Evolutionary conservation across 2,113 vertebrate genomes (phyloP).

Genomic region (Oxyruncus cristatus): DNA sequence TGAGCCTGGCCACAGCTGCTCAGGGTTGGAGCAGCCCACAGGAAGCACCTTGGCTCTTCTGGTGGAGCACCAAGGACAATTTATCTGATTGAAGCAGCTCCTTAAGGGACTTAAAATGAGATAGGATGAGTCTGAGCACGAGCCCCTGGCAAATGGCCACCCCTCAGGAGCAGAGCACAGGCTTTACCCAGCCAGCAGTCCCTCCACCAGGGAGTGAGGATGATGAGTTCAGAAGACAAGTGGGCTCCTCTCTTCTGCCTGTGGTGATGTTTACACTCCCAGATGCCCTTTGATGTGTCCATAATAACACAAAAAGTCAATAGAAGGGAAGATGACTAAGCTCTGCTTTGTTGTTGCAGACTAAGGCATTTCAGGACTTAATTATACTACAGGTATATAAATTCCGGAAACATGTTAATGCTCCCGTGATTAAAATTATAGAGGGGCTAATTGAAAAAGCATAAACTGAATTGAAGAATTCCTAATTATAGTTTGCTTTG

Average conservation of each 20-base stretch:
- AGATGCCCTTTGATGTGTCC: background rate
- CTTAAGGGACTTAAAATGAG: background rate
- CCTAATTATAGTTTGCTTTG: slow-evolving; percentile 84
- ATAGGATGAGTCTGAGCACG: background rate
- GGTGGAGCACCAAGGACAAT: background rate
- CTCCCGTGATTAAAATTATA: slow-evolving; percentile 85
- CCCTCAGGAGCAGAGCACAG: background rate
- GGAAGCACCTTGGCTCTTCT: background rate
- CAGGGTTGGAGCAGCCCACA: background rate
- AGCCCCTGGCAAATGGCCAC: background rate
- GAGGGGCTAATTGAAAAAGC: slow-evolving; percentile 82
- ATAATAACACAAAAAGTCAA: background rate
- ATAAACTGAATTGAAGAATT: slow-evolving; percentile 83
- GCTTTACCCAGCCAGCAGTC: background rate
- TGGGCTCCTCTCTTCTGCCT: background rate
- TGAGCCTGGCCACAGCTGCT: background rate
- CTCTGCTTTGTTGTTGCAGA: slow-evolving; percentile 61
- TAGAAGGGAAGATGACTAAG: slow-evolving; percentile 61
- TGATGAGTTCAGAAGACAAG: background rate
- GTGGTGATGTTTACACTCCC: background rate
- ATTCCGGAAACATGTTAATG: slow-evolving; percentile 83
- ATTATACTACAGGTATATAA: slow-evolving; percentile 83
- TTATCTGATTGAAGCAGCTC: background rate
- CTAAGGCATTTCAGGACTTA: slow-evolving; percentile 74
- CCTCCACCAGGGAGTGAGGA: background rate